Evolutionary conservation across 2,797 vertebrate genomes (phyloP).

Genomic region (Cryptoprocta ferox): DNA sequence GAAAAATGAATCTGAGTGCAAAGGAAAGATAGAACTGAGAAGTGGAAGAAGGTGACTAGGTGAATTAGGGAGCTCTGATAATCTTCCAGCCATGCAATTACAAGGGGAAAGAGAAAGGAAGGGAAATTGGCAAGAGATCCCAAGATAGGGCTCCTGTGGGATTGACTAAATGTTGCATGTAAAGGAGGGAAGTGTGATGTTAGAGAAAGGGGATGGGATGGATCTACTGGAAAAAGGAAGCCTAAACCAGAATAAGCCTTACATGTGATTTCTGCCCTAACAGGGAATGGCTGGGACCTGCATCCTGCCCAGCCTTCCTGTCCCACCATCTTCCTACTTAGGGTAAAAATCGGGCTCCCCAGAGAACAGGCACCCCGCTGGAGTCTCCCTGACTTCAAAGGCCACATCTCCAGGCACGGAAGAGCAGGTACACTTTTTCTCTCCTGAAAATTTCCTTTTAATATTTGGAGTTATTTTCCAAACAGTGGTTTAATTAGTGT

Average conservation of each 20-base stretch:
- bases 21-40: neutral
- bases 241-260: neutral
- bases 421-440: neutral
- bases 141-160: neutral
- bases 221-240: neutral
- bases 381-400: conserved; percentile 53
- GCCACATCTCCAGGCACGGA: neutral
- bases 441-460: conserved; percentile 11
- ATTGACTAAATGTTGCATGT: neutral
- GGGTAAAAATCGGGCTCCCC: neutral
- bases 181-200: neutral
- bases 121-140: neutral
- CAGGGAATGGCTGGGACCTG: neutral
- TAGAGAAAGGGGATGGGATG: neutral
- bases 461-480: conserved; percentile 74
- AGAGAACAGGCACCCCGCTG: neutral
- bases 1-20: conserved; percentile 24
- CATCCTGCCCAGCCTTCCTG: neutral
- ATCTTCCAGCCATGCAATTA: neutral
- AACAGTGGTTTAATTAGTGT: conserved; percentile 57
- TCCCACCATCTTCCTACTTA: neutral
- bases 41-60: neutral
- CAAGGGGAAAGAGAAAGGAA: neutral
- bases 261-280: neutral
- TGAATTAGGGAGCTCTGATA: neutral